These are phyloP conservation scores for Drosophila watanabei DNA, from an alignment of 1,140 invertebrate genomes.

Conservation along the genomic window DNA sequence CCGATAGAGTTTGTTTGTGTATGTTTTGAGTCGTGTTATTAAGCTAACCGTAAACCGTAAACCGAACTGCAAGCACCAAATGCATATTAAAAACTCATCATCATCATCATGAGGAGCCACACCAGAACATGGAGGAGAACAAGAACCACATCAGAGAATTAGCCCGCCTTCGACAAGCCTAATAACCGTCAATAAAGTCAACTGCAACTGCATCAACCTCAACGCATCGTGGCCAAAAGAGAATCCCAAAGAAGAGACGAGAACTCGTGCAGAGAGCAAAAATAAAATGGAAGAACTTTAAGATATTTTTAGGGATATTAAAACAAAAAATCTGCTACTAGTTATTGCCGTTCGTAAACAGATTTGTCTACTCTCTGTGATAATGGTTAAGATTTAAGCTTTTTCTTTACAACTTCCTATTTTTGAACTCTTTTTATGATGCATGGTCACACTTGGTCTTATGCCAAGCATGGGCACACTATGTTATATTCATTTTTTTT, in stretches of 20 bases:
- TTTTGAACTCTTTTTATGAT: no score
- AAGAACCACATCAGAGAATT: constrained; percentile 65
- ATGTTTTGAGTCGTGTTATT: constrained; percentile 57
- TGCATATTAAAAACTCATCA: constrained; percentile 83
- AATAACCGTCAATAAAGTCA: constrained; percentile 83
- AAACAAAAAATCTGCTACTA: no score
- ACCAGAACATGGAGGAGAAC: constrained; percentile 49
- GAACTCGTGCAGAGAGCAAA: constrained; percentile 18
- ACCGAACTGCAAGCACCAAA: constrained; percentile 72
- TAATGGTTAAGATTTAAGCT: no score
- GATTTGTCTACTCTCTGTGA: no score
- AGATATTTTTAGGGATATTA: not conserved
- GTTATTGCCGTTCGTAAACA: no score
- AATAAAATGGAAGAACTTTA: not conserved
- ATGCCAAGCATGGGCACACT: no score
- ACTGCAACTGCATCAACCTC: constrained; percentile 55
- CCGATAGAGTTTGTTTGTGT: constrained; percentile 8
- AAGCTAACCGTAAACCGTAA: constrained; percentile 81
- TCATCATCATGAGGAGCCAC: constrained; percentile 71
- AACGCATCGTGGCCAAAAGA: constrained; percentile 40
- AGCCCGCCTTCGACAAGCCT: constrained; percentile 81
- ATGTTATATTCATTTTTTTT: no score
- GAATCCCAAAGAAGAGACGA: constrained; percentile 1
- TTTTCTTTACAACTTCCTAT: no score
- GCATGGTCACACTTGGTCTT: no score